phyloP scores from a whole-genome alignment of 2,113 vertebrate genomes.

The Erythrocebus patas region DNA sequence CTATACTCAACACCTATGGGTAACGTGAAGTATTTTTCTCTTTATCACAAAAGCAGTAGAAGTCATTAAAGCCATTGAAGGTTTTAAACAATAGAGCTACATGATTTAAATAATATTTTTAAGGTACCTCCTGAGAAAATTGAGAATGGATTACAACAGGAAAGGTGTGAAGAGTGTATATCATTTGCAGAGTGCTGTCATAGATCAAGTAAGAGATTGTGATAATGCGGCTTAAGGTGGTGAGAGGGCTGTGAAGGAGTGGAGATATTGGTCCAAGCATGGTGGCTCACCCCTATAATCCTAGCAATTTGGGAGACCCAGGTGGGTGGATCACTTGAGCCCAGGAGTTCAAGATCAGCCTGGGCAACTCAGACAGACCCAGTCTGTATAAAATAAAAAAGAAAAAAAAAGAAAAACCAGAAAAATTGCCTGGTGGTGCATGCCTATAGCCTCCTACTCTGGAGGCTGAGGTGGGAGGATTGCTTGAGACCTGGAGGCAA shows the following conservation, averaged over 20 bases:
- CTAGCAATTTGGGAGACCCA: too few species aligned
- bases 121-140: background rate
- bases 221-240: accelerated
- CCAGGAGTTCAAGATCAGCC: too few species aligned
- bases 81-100: background rate
- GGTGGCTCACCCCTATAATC: too few species aligned
- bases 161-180: background rate
- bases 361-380: too few species aligned
- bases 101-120: background rate
- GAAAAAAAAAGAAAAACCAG: too few species aligned
- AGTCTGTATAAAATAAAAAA: too few species aligned
- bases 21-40: background rate
- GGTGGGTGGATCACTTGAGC: too few species aligned
- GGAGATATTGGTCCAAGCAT: too few species aligned
- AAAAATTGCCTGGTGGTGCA: too few species aligned
- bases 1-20: accelerated
- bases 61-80: background rate
- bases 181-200: background rate
- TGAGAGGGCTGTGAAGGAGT: background rate
- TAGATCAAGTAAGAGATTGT: background rate
- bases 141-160: background rate
- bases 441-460: too few species aligned
- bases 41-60: background rate
- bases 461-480: too few species aligned
- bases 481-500: too few species aligned